These are phyloP conservation scores for Mesorhabditis spiculigera DNA, from an alignment of 2,888 invertebrate genomes.

Conservation along the genomic window DNA sequence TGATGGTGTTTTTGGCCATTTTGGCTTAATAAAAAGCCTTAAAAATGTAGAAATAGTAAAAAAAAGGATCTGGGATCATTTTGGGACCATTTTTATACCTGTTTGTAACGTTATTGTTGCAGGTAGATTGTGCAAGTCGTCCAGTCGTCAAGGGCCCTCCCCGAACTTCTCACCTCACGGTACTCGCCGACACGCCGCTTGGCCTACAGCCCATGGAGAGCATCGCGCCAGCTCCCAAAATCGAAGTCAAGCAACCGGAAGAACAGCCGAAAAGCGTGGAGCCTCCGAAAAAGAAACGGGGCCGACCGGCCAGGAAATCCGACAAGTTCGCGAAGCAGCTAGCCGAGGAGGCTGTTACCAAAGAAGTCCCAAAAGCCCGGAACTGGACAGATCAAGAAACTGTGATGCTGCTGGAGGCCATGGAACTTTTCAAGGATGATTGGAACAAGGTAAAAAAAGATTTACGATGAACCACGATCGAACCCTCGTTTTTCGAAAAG, in stretches of 20 bases:
- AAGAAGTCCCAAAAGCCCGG: slow-evolving; percentile 67
- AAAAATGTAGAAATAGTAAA: too few relatives aligned
- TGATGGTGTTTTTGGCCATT: too few relatives aligned
- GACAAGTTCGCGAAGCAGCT: slow-evolving; percentile 72
- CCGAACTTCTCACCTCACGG: slow-evolving; percentile 97
- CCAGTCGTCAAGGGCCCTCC: slow-evolving; percentile 99
- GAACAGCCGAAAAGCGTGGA: slow-evolving; percentile 8
- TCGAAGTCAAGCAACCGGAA: slow-evolving; percentile 16
- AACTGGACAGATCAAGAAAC: slow-evolving; percentile 99
- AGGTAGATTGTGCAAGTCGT: slow-evolving; percentile 82
- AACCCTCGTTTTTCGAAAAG: too few relatives aligned
- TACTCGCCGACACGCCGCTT: slow-evolving; percentile 93
- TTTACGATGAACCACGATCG: too few relatives aligned
- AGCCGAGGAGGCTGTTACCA: slow-evolving; percentile 68
- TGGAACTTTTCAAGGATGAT: slow-evolving; percentile 98
- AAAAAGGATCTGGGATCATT: neutral
- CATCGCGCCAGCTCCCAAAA: slow-evolving; percentile 12
- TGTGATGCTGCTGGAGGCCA: slow-evolving; percentile 82
- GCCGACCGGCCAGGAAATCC: slow-evolving; percentile 59
- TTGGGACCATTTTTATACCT: neutral
- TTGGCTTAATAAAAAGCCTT: too few relatives aligned
- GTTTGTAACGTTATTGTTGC: neutral
- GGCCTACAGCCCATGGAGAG: slow-evolving; percentile 77
- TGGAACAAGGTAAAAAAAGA: slow-evolving; percentile 80
- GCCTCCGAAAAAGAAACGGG: slow-evolving; percentile 6